Base-by-base conservation (phyloP, 2,888 invertebrate species). In the Eupithecia dodoneata region DNA sequence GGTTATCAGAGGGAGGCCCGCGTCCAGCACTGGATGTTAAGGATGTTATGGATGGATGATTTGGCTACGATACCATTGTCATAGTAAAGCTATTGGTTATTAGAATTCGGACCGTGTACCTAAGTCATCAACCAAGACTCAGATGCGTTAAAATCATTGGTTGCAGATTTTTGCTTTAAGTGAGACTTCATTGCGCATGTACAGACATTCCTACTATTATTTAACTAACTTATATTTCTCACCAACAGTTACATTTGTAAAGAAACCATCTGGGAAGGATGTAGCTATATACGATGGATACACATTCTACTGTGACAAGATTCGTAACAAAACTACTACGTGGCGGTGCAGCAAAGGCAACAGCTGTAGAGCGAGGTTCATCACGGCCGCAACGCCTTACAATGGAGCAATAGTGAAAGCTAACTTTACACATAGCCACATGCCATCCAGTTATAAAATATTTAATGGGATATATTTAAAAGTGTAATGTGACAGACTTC, bases 391-490 rank as follows among this genome's bases (percentile, higher is more conserved):
- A 13, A 44, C 42, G 67, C 15, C 42, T n/a, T 6, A 44, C 44
- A n/a, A 44, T n/a, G 10, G 67, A 45, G 5, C 13, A 9, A 15
- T 67, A n/a, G 12, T n/a, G 2, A 67, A 45, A 67, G n/a, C 67
- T 44, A 44, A 45, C n/a, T 67, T 45, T n/a, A 13, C 1, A n/a
- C 67, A 67, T 44, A 67, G 4, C 42, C 67, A 67, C 15, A 44
- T 10, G 15, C 67, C 67, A 3, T 45, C 67, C 3, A 67, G 9
- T 15, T 67, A 15, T n/a, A 13, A 45, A 45, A 45, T 67, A 3
- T 7, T 67, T 67, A 45, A 67, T n/a, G 67, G 67, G n/a, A 10
- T 67, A 9, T 67, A n/a, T 67, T 9, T 67, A n/a, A 52, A n/a
- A 52, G 6, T 52, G 52, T n/a, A 52, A n/a, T n/a, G n/a, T n/a